Evolutionary conservation across 2,797 vertebrate species (phyloP).

Genomic region (Brachyalestes nurse): DNA sequence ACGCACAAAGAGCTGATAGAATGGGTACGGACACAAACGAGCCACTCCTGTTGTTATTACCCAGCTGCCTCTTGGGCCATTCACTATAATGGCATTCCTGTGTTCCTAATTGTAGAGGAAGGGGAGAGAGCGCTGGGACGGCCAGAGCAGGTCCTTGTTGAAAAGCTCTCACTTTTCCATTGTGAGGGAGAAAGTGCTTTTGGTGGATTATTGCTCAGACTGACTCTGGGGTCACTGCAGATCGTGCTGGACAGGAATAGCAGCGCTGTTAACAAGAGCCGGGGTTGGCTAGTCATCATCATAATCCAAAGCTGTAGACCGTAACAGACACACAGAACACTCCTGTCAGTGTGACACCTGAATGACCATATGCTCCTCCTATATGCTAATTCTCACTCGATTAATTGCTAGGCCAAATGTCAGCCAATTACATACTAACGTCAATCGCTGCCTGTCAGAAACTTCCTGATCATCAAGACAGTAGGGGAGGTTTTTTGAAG

Average conservation of each 20-base stretch:
- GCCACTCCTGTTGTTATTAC: conserved; percentile 63
- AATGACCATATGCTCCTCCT: not conserved
- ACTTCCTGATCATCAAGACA: not conserved
- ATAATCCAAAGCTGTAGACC: conserved; percentile 12
- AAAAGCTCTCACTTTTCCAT: conserved; percentile 11
- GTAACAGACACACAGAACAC: not conserved
- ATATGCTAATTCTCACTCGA: conserved; percentile 23
- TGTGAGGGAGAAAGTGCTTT: conserved; percentile 11
- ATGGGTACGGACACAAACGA: conserved; percentile 17
- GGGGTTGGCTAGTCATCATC: not conserved
- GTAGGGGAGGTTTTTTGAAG: not conserved
- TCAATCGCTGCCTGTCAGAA: not conserved
- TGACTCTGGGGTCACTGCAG: not conserved
- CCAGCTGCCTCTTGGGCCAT: conserved; percentile 8
- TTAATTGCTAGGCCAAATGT: conserved; percentile 5
- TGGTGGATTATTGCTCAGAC: not conserved
- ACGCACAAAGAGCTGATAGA: conserved; percentile 66
- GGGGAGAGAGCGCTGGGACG: not conserved
- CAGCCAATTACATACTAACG: conserved; percentile 1
- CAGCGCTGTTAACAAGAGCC: conserved; percentile 8
- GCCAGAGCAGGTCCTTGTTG: not conserved
- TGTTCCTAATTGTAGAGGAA: conserved; percentile 20
- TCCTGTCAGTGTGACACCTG: not conserved
- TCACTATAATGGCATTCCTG: conserved; percentile 25
- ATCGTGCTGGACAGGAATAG: not conserved